Conservation (phyloP, 1,140 invertebrate species). For the Bombus affinis region DNA sequence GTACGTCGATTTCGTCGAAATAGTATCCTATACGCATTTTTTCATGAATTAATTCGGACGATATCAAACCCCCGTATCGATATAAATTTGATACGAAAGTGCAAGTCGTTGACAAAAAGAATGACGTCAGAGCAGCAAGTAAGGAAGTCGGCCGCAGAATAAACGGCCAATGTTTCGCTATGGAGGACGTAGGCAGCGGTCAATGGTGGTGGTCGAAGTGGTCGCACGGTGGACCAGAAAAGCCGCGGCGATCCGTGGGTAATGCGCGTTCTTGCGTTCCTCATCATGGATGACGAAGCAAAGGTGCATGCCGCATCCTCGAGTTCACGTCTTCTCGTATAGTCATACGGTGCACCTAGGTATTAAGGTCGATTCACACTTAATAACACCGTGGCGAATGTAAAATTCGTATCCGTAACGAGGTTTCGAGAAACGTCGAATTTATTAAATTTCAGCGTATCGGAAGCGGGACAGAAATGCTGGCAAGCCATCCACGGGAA, state of each 20-base stretch:
- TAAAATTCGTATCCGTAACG: constrained; percentile 53
- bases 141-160: background rate
- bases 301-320: constrained; percentile 64
- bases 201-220: constrained; percentile 64
- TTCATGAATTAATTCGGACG: background rate
- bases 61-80: background rate
- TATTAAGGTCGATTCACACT: constrained; percentile 68
- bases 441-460: constrained; percentile 53
- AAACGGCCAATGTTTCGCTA: constrained; percentile 12
- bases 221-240: constrained; percentile 62
- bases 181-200: constrained; percentile 25
- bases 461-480: constrained; percentile 19
- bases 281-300: constrained; percentile 68
- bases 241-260: constrained; percentile 65
- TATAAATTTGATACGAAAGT: background rate
- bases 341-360: constrained; percentile 52
- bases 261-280: constrained; percentile 70
- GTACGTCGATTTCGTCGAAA: background rate
- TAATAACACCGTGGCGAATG: constrained; percentile 57
- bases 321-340: constrained; percentile 50
- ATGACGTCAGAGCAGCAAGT: background rate
- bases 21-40: background rate
- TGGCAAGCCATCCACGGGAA: background rate
- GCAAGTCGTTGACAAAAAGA: background rate
- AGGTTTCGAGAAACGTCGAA: constrained; percentile 50